Evolutionary conservation across 2,888 invertebrate species (phyloP).

Genomic region (Arge pagana): DNA sequence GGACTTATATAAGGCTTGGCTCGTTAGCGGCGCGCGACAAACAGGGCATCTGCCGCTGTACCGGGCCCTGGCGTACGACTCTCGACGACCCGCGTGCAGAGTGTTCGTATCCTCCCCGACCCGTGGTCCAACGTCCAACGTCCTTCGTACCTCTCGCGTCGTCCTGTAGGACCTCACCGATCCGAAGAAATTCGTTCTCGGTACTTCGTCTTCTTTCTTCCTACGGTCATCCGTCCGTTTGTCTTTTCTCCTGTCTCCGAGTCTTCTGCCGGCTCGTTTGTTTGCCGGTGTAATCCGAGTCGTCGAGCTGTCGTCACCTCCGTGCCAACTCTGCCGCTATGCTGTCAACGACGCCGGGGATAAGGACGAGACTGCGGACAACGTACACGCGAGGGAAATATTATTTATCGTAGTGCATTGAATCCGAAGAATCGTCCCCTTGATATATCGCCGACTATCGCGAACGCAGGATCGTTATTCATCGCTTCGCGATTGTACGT

Average conservation of each 20-base stretch:
- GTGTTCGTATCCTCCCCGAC: background rate
- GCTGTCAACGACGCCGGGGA: background rate
- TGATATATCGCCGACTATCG: too few species aligned
- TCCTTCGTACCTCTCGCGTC: slow-evolving; percentile 11
- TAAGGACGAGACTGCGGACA: background rate
- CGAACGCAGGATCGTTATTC: too few species aligned
- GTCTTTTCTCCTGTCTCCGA: slow-evolving; percentile 30
- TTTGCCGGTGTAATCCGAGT: slow-evolving; percentile 45
- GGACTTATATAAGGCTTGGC: slow-evolving; percentile 55
- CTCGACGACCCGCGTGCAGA: background rate
- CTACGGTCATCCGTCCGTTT: slow-evolving; percentile 26
- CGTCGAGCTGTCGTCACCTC: slow-evolving; percentile 40
- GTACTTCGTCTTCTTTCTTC: slow-evolving; percentile 18
- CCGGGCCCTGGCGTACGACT: slow-evolving; percentile 4
- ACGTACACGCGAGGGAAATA: background rate
- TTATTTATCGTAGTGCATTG: too few species aligned
- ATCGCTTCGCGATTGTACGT: too few species aligned
- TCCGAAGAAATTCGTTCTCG: slow-evolving; percentile 22
- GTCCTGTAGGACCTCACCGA: slow-evolving; percentile 3
- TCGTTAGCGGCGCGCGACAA: slow-evolving; percentile 59
- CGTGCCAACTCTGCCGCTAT: slow-evolving; percentile 34
- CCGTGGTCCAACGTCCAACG: background rate
- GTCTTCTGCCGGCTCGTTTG: slow-evolving; percentile 38
- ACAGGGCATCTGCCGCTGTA: slow-evolving; percentile 37
- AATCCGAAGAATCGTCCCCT: too few species aligned